phyloP scores from a whole-genome alignment of 1,140 invertebrate genomes.

The Eupeodes corollae region DNA sequence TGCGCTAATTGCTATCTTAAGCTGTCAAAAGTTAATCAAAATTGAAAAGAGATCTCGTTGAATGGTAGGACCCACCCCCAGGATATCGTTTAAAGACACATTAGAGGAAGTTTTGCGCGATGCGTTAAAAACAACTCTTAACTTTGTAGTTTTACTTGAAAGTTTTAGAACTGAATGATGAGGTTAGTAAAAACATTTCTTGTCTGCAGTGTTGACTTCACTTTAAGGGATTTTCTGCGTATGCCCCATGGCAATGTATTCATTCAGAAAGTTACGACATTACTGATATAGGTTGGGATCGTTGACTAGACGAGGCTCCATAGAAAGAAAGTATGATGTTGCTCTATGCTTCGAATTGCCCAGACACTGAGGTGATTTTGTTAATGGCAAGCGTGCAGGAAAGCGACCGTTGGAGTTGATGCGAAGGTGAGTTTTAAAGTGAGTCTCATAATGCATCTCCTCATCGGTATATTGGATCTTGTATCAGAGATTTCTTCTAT shows the following conservation, averaged over 20 bases:
- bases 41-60: slow-evolving; percentile 11
- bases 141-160: slow-evolving; percentile 20
- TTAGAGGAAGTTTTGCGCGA: slow-evolving; percentile 10
- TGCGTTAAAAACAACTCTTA: too few relatives aligned
- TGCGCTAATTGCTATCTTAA: slow-evolving; percentile 1
- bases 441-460: neutral
- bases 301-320: neutral
- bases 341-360: neutral
- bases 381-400: slow-evolving; percentile 1
- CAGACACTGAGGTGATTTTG: neutral
- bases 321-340: neutral
- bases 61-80: slow-evolving; percentile 24
- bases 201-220: neutral
- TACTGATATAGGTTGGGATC: neutral
- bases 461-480: neutral
- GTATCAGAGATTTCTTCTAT: neutral
- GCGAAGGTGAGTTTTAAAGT: neutral
- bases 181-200: slow-evolving; percentile 15
- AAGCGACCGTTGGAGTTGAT: neutral
- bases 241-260: slow-evolving; percentile 6
- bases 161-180: slow-evolving; percentile 28
- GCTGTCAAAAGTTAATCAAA: slow-evolving; percentile 6
- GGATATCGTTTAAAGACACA: slow-evolving; percentile 24
- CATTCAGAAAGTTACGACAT: slow-evolving; percentile 6
- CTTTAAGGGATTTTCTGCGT: neutral